Evolutionary conservation across 1,140 invertebrate genomes (phyloP), one percentile per base, ranked within the genome.

Genomic region (Mycetomoellerius zeteki): DNA sequence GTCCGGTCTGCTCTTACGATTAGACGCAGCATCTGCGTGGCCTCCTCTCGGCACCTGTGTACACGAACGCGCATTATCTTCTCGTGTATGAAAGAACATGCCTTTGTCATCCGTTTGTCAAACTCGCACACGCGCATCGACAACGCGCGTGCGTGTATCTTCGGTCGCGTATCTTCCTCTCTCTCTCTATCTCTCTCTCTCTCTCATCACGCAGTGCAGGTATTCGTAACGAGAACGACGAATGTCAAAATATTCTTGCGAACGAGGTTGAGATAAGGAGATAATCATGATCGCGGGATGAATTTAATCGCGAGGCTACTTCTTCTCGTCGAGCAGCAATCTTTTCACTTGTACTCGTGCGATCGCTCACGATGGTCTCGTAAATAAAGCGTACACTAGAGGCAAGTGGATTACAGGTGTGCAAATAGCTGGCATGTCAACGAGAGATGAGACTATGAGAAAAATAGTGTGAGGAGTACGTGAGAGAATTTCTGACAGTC

Each of bases 11-110:
- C 30, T 85, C 65, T 82, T 80, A 84, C 86, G 64, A 88, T 89
- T 86, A 88, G 86, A 87, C 89, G 77, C 94, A 95, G 94, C 94
- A 95, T 94, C 94, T 94, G 93, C 90, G 91, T 82, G 71, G 69
- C 86, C 88, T 88, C 78, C 86, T 91, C 76, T 77, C 71, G 85
- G 91, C 94, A 94, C 93, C 93, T 94, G 94, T 94, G 94, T 94
- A 94, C 92, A 94, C 93, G 92, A 86, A 92, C 85, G 85, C 85
- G 89, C 73, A 93, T 94, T 94, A 94, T 94, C 92, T 91, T 92
- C 88, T 86, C 65, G 37, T n/a, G 62, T 62, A 80, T 69, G 84
- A 92, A 93, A 93, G 91, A 90, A 91, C 89, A 92, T 92, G 86
- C 90, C 92, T 93, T 93, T 93, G 91, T 93, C 91, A 92, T 91